phyloP scores from a whole-genome alignment of 2,888 invertebrate species.

The Colostygia pectinataria region DNA sequence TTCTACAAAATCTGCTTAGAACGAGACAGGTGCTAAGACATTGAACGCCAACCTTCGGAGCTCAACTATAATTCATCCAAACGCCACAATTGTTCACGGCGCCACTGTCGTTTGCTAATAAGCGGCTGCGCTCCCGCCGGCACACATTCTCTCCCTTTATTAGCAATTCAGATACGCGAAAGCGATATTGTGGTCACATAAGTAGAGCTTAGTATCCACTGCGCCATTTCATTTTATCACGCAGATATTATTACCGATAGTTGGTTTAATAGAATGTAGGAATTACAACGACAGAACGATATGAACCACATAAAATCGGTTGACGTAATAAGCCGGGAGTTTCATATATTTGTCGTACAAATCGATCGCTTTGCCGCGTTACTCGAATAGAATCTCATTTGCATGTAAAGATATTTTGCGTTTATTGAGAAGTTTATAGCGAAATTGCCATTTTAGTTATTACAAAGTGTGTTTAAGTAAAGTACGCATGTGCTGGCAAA shows the following conservation, averaged over 20 bases:
- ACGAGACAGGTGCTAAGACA: conserved; percentile 21
- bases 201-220: conserved; percentile 60
- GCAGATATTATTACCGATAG: conserved; percentile 57
- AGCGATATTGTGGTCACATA: conserved; percentile 73
- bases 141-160: conserved; percentile 73
- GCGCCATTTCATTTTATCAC: conserved; percentile 74
- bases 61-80: conserved; percentile 28
- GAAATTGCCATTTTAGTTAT: conserved; percentile 54
- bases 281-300: conserved; percentile 67
- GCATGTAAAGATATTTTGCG: conserved; percentile 57
- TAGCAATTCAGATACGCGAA: conserved; percentile 79
- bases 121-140: conserved; percentile 53
- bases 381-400: conserved; percentile 54
- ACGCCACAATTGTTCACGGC: conserved; percentile 51
- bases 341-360: conserved; percentile 74
- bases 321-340: conserved; percentile 68
- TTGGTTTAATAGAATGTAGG: conserved; percentile 67
- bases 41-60: conserved; percentile 24
- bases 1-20: conserved; percentile 26
- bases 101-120: conserved; percentile 54
- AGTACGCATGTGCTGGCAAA: conserved; percentile 18
- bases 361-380: conserved; percentile 63
- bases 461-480: conserved; percentile 42
- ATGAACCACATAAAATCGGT: conserved; percentile 67
- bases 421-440: conserved; percentile 51